phyloP scores from a whole-genome alignment of 2,888 invertebrate species.

The Xylophagus ater region DNA sequence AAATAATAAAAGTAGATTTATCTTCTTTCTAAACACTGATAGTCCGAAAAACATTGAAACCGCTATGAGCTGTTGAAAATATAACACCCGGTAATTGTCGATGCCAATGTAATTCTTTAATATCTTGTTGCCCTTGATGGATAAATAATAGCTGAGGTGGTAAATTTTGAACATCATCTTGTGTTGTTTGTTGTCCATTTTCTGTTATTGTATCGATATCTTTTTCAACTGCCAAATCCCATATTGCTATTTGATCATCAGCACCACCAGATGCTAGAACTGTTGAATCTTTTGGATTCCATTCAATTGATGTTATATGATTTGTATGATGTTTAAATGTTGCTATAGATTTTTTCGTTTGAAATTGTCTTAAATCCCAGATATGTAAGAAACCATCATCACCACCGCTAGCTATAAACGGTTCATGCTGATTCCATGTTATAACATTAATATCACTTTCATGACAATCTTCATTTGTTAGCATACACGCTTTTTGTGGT shows the following conservation, averaged over 20 bases:
- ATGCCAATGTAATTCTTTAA: constrained; percentile 99
- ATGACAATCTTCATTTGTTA: constrained; percentile 77
- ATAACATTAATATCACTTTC: constrained; percentile 92
- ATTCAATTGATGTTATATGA: constrained; percentile 91
- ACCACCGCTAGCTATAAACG: constrained; percentile 84
- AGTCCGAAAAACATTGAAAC: constrained; percentile 95
- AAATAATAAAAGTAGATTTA: no score
- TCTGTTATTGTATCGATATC: constrained; percentile 53
- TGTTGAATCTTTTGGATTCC: constrained; percentile 89
- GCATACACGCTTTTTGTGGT: constrained; percentile 82
- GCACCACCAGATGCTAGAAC: constrained; percentile 87
- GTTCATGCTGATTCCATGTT: constrained; percentile 88
- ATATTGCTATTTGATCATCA: constrained; percentile 91
- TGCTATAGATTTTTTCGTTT: constrained; percentile 69
- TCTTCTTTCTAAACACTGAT: constrained; percentile 83
- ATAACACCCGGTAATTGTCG: constrained; percentile 87
- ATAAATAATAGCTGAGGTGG: constrained; percentile 95
- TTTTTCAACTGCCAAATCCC: constrained; percentile 89
- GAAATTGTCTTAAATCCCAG: constrained; percentile 89
- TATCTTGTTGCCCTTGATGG: constrained; percentile 94
- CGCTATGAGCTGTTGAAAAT: constrained; percentile 86
- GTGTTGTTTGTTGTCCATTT: constrained; percentile 62
- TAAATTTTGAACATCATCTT: constrained; percentile 54
- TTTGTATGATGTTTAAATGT: constrained; percentile 91
- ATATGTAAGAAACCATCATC: constrained; percentile 91